These are phyloP conservation scores for Otus sunia DNA, from an alignment of 2,113 vertebrate species.

Conservation along the genomic window DNA sequence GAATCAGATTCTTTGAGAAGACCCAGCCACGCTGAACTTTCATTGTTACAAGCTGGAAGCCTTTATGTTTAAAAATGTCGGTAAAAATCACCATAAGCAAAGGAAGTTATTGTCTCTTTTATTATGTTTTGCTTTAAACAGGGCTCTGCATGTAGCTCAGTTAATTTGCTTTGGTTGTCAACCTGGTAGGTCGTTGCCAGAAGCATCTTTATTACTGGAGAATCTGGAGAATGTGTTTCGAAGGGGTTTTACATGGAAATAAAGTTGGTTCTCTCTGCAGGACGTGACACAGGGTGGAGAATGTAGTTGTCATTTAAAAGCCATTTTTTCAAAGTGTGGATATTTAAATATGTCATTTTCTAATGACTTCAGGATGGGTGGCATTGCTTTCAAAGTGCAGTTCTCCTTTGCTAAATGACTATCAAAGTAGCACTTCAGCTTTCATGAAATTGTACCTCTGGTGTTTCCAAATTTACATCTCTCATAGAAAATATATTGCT, in stretches of 20 bases:
- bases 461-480: not conserved
- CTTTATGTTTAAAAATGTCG: not conserved
- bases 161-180: not conserved
- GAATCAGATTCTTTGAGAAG: not conserved
- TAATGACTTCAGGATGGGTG: not conserved
- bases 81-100: not conserved
- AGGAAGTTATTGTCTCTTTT: not conserved
- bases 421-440: not conserved
- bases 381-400: not conserved
- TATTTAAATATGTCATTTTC: not conserved
- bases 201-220: not conserved
- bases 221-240: not conserved
- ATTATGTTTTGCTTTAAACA: not conserved
- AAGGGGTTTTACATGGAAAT: not conserved
- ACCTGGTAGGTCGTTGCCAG: not conserved
- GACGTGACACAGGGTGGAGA: not conserved
- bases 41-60: not conserved
- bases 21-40: not conserved
- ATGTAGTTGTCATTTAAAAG: not conserved
- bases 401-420: not conserved
- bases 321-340: not conserved
- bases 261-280: not conserved
- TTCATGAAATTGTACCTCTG: not conserved
- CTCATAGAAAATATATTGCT: rapidly evolving
- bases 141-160: not conserved